Conservation (phyloP, 1,140 invertebrate species). For the Temnothorax nylanderi region DNA sequence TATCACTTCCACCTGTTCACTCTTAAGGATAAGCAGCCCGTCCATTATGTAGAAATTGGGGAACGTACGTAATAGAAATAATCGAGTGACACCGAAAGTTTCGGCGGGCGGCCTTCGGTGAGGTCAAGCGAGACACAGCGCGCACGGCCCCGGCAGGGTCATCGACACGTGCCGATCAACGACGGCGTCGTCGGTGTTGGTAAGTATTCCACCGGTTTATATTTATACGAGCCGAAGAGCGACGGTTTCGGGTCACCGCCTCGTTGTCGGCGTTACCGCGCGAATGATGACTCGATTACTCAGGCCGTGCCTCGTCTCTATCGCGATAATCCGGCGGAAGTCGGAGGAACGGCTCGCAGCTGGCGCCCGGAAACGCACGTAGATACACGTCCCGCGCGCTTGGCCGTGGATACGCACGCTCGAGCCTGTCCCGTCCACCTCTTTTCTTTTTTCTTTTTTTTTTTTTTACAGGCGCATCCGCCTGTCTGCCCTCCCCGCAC, state of each 20-base stretch:
- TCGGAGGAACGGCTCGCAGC: conserved; percentile 76
- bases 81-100: conserved; percentile 12
- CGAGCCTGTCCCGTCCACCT: conserved; percentile 29
- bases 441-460: conserved; percentile 40
- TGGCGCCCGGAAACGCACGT: conserved; percentile 78
- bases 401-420: conserved; percentile 33
- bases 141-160: conserved; percentile 16
- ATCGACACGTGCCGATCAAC: conserved; percentile 53
- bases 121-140: conserved; percentile 40
- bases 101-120: conserved; percentile 26
- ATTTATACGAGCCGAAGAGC: conserved; percentile 62
- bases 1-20: neutral
- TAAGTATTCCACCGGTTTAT: conserved; percentile 44
- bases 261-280: conserved; percentile 54
- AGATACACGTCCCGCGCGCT: conserved; percentile 63
- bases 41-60: neutral
- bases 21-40: neutral
- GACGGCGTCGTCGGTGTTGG: conserved; percentile 12
- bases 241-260: conserved; percentile 67
- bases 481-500: neutral
- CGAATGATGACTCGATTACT: conserved; percentile 73
- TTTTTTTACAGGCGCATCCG: conserved; percentile 18
- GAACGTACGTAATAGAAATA: neutral
- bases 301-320: conserved; percentile 70
- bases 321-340: conserved; percentile 80